Evolutionary conservation across 2,888 invertebrate species (phyloP).

Genomic region (Lepidochrysops patricia): DNA sequence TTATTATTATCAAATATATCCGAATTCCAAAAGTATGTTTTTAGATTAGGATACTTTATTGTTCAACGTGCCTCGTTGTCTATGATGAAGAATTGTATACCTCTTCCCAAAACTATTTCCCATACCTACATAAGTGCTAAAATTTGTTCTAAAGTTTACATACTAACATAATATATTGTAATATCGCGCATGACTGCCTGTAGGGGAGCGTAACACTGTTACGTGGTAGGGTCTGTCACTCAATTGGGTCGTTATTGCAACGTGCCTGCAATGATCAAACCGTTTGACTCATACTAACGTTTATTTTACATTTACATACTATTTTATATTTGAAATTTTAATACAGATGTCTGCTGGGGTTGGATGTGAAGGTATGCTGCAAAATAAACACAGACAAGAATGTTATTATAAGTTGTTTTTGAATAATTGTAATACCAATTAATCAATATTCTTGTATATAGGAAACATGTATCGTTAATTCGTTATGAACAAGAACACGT

Average conservation of each 20-base stretch:
- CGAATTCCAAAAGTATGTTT: no score
- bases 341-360: neutral
- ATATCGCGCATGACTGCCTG: slow-evolving; percentile 3
- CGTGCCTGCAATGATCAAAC: slow-evolving; percentile 50
- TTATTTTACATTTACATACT: slow-evolving; percentile 15
- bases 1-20: no score
- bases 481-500: no score
- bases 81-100: no score
- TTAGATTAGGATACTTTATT: no score
- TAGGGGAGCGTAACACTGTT: slow-evolving; percentile 37
- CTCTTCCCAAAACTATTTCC: no score
- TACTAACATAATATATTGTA: slow-evolving; percentile 10
- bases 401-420: neutral
- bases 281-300: slow-evolving; percentile 21
- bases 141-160: no score
- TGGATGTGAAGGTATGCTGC: neutral
- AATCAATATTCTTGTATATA: no score
- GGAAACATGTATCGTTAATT: no score
- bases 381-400: neutral
- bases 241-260: slow-evolving; percentile 59
- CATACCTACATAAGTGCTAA: neutral
- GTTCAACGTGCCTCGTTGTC: no score
- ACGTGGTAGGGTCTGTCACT: slow-evolving; percentile 57
- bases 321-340: neutral
- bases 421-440: no score